Evolutionary conservation across 2,113 vertebrate genomes (phyloP).

Genomic region (Polypterus senegalus): DNA sequence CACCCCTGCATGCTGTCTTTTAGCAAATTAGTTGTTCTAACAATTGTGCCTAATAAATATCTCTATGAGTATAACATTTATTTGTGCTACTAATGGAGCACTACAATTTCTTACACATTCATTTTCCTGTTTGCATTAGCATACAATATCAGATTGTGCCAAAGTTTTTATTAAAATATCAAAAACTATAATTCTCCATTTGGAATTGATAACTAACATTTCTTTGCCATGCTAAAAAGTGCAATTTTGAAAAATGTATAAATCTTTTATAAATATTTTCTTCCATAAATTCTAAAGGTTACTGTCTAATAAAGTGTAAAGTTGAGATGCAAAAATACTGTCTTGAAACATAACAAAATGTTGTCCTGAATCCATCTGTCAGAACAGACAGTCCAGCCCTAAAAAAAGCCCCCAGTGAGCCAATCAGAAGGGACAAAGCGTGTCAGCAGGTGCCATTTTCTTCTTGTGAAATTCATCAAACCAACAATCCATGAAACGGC

Average conservation of each 20-base stretch:
- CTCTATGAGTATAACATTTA: no score
- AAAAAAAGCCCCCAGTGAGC: constrained; percentile 6
- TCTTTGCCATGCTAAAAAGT: no score
- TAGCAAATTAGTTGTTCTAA: no score
- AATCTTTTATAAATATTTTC: neutral
- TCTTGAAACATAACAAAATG: constrained; percentile 10
- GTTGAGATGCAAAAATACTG: neutral
- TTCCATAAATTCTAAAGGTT: constrained; percentile 2
- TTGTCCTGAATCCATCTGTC: constrained; percentile 18
- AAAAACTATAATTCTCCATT: no score
- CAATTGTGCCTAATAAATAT: no score
- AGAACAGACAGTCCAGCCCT: constrained; percentile 4
- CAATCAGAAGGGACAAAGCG: constrained; percentile 12
- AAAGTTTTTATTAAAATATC: no score
- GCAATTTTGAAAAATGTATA: neutral
- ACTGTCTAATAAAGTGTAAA: constrained; percentile 6
- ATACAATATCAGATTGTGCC: no score
- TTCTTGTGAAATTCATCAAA: constrained; percentile 27
- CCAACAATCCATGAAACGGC: constrained; percentile 18
- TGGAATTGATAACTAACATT: no score
- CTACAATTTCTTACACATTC: no score
- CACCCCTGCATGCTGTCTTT: no score
- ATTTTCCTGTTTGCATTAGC: no score
- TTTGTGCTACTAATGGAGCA: no score
- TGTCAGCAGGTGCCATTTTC: constrained; percentile 23